Evolutionary conservation across 53 echinoderm and acorn worm species (phyloP), one percentile per base, ranked within the genome.

Genomic region (Zoroaster sp.): DNA sequence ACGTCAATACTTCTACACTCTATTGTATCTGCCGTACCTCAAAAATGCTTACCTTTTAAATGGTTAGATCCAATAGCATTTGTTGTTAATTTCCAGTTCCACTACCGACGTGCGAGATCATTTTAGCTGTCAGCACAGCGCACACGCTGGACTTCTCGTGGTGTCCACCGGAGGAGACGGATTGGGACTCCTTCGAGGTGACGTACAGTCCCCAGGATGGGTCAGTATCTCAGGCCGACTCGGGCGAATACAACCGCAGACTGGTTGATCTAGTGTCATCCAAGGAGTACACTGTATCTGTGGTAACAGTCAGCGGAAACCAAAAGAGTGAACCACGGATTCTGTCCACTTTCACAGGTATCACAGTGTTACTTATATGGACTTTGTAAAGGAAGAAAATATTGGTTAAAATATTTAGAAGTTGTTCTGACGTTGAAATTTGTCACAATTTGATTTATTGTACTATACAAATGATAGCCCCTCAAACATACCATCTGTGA

Each of bases 121-220:
- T 3, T 7, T 34, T 85, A 49, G 51, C 69, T 1, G 36, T 69
- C 15, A 85, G 85, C 71, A 69, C 71, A 0, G 71, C 85, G 0
- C 69, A 85, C 67, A 44, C 20, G 4, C 70, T 85, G 28, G 85
- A 85, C 71, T 85, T 71, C 66, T 35, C 85, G 0, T 85, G 85
- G 85, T 69, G 70, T 12, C 3, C 10, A 13, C 85, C 85, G 4
- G 69, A 66, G 20, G 70, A 32, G 51, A 66, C 67, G 1, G 3
- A 21, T 25, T 85, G 51, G 70, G 71, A 71, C 38, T 28, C 49
- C 44, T 66, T 89, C 17, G 90, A 82, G 15, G 82, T 92, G 18
- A 87, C 87, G 76, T 89, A 89, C 75, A 82, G 32, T 18, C 92
- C 92, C 35, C 41, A 40, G 5, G 90, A 94, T 71, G 94, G 94